Evolutionary conservation across 2,797 vertebrate genomes (phyloP).

Genomic region (Orestias chungarensis): DNA sequence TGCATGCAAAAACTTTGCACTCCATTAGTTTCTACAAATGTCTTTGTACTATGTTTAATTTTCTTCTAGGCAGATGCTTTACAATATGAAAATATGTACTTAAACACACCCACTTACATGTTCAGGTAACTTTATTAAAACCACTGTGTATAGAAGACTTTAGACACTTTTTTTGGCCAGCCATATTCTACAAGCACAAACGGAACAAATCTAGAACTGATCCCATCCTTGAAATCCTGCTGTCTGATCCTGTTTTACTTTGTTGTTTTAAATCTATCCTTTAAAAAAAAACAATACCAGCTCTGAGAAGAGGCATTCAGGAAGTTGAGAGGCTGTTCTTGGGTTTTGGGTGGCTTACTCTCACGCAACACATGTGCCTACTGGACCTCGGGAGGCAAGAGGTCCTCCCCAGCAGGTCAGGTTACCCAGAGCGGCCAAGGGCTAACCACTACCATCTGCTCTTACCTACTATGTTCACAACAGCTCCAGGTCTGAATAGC

Average conservation of each 20-base stretch:
- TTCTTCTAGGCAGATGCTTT: too few relatives aligned
- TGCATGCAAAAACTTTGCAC: neutral
- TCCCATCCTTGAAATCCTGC: conserved; percentile 59
- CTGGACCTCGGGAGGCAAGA: conserved; percentile 67
- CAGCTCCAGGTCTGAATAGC: conserved; percentile 67
- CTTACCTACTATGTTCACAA: conserved; percentile 66
- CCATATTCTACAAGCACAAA: conserved; percentile 13
- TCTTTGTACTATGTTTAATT: too few relatives aligned
- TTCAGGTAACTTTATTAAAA: neutral
- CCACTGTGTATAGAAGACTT: neutral
- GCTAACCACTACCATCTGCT: conserved; percentile 79
- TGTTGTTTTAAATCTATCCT: conserved; percentile 66
- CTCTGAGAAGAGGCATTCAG: conserved; percentile 61
- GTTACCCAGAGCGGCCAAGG: conserved; percentile 73
- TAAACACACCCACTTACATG: neutral
- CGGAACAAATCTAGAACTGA: conserved; percentile 39
- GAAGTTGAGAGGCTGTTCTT: conserved; percentile 67
- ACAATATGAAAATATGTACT: too few relatives aligned
- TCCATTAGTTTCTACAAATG: neutral
- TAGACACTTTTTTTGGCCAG: neutral
- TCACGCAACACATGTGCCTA: conserved; percentile 76
- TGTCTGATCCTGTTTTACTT: conserved; percentile 58
- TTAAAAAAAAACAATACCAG: conserved; percentile 44
- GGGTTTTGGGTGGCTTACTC: conserved; percentile 72
- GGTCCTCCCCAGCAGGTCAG: conserved; percentile 72